A percentile compares a stretch with the other conserved stretches of the same genome.
These are phyloP conservation scores for Palloptera scutellata DNA, from an alignment of 2,888 invertebrate genomes.

Conservation along the genomic window DNA sequence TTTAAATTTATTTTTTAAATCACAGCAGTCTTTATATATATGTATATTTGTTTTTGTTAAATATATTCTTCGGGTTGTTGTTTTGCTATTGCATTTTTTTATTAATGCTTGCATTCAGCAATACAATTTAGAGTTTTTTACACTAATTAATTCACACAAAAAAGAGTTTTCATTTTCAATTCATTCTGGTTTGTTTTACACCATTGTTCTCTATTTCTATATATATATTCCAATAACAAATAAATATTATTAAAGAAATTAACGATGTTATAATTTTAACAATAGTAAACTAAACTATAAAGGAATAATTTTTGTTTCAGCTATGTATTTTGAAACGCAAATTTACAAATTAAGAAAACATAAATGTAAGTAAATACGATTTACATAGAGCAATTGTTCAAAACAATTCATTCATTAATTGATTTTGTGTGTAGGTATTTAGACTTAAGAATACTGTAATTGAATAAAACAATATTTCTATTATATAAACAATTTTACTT, in stretches of 20 bases:
- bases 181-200: too few species aligned
- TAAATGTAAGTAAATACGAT: background rate
- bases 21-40: constrained; percentile 62
- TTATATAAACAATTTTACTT: background rate
- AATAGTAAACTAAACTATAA: background rate
- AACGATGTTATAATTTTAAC: background rate
- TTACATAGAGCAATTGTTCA: too few species aligned
- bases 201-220: too few species aligned
- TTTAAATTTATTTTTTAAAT: constrained; percentile 57
- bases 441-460: background rate
- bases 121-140: too few species aligned
- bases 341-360: background rate
- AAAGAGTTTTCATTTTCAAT: too few species aligned
- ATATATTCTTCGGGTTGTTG: background rate
- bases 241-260: constrained; percentile 5
- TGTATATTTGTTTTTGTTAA: constrained; percentile 25
- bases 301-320: constrained; percentile 4
- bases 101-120: background rate
- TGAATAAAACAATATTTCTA: background rate
- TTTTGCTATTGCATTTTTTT: background rate
- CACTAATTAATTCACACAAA: too few species aligned
- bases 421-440: background rate
- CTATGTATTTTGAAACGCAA: background rate
- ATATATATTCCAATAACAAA: background rate
- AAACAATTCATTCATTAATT: background rate